phyloP scores from a whole-genome alignment of 1,140 invertebrate species.

The Aphis craccivora region DNA sequence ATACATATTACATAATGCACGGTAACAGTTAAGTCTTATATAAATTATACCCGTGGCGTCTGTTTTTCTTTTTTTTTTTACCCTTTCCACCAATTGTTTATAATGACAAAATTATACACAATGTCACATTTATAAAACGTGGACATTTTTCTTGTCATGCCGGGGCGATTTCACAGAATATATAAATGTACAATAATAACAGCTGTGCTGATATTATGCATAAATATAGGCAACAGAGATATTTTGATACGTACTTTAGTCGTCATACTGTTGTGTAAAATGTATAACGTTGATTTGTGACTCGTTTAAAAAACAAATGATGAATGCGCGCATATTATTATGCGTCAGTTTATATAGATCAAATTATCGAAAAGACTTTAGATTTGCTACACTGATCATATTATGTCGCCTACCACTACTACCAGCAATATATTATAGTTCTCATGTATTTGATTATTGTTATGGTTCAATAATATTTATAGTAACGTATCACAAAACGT shows the following conservation, averaged over 20 bases:
- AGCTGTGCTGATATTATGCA: not conserved
- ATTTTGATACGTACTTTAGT: not conserved
- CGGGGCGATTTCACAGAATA: not conserved
- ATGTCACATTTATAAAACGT: not conserved
- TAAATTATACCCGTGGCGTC: not conserved
- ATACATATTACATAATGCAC: slow-evolving; percentile 3
- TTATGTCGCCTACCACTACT: no score
- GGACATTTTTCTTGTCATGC: not conserved
- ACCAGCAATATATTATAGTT: no score
- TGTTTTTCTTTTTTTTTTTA: not conserved
- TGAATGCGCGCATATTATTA: no score
- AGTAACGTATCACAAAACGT: no score
- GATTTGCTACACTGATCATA: no score
- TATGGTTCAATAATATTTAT: no score
- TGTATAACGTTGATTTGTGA: no score
- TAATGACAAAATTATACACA: not conserved
- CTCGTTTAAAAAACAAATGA: no score
- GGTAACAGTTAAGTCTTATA: not conserved
- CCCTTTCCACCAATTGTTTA: not conserved
- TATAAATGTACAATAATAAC: slow-evolving; percentile 5
- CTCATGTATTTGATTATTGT: no score
- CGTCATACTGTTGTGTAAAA: no score
- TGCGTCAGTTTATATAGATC: no score
- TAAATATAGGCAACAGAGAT: not conserved
- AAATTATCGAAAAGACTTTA: no score